Percentiles rank a stretch among this genome's conserved stretches.
These are phyloP conservation scores for Nyctereutes procyonoides DNA, from an alignment of 2,113 vertebrate species.

Conservation along the genomic window DNA sequence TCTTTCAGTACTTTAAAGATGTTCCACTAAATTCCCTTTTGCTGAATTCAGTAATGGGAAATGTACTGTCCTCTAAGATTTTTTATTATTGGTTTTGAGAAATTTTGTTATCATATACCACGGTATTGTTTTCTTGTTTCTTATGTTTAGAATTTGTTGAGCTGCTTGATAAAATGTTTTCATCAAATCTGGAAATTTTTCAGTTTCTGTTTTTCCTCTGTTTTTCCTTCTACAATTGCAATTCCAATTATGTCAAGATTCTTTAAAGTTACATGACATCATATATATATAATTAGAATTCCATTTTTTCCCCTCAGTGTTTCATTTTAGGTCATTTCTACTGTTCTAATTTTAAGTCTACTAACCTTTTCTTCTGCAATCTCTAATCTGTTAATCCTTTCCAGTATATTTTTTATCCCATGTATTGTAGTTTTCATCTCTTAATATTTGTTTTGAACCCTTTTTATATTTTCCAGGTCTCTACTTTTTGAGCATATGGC, in stretches of 20 bases:
- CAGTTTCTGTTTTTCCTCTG: not conserved
- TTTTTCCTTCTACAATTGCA: not conserved
- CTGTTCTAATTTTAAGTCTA: not conserved
- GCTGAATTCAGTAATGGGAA: not conserved
- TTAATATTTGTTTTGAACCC: not conserved
- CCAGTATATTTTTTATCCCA: not conserved
- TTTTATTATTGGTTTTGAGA: not conserved
- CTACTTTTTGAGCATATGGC: not conserved
- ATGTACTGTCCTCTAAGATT: not conserved
- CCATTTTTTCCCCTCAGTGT: not conserved
- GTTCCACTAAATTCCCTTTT: not conserved
- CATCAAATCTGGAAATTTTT: constrained; percentile 1
- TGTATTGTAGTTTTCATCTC: not conserved
- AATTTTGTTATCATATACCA: not conserved
- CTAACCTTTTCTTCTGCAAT: not conserved
- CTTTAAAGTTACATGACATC: not conserved
- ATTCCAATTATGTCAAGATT: not conserved
- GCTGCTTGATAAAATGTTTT: not conserved
- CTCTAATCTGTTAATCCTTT: not conserved
- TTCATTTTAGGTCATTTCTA: not conserved
- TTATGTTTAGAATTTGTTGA: not conserved
- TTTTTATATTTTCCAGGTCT: not conserved
- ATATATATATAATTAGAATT: no score
- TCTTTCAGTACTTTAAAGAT: not conserved
- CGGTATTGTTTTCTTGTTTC: not conserved